Conservation (phyloP, 1,140 invertebrate species). For the Planococcus citri region DNA sequence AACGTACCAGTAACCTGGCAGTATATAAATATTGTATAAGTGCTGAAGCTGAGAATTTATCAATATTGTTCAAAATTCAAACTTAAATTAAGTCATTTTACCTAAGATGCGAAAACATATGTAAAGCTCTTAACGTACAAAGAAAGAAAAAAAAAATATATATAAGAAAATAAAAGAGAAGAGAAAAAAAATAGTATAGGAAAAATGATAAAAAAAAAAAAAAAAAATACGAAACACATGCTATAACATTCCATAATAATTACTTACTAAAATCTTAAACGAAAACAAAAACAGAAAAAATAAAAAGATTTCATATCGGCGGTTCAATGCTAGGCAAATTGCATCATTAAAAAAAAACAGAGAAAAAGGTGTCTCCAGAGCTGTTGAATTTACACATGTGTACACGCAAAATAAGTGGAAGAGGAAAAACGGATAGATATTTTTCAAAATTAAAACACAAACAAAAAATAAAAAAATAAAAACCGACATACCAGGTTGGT, state of each 20-base stretch:
- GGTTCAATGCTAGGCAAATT: neutral
- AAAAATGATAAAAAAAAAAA: neutral
- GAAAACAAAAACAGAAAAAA: neutral
- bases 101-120: neutral
- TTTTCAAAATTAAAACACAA: too few species aligned
- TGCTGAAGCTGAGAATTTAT: neutral
- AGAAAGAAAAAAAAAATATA: neutral
- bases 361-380: neutral
- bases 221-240: neutral
- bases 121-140: neutral
- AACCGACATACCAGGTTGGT: too few species aligned
- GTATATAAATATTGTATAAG: neutral
- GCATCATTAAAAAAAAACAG: neutral
- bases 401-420: too few species aligned
- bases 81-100: slow-evolving; percentile 8
- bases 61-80: neutral
- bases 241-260: neutral
- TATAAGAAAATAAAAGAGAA: neutral
- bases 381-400: neutral
- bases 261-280: neutral
- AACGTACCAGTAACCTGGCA: neutral
- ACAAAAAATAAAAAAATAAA: neutral
- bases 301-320: neutral
- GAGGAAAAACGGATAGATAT: neutral
- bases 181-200: neutral